Conservation (phyloP, 2,797 vertebrate genomes). For the Cyprinodon diabolis region DNA sequence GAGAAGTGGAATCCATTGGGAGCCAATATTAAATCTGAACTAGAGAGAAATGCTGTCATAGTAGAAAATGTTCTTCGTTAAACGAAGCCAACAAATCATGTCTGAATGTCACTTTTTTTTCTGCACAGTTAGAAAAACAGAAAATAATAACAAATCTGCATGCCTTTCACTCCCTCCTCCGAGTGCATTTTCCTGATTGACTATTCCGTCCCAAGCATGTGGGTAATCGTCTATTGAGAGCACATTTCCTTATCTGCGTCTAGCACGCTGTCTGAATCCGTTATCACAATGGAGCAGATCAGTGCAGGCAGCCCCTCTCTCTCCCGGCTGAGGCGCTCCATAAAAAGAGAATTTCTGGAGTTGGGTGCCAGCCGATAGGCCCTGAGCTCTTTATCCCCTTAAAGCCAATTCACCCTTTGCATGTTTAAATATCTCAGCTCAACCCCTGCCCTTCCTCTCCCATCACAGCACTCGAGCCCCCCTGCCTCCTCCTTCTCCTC, state of each 20-base stretch:
- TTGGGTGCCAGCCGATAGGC: slow-evolving; percentile 86
- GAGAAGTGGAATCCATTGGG: not conserved
- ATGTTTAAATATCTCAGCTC: slow-evolving; percentile 81
- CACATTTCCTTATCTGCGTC: slow-evolving; percentile 89
- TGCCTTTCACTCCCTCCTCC: slow-evolving; percentile 66
- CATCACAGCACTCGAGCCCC: slow-evolving; percentile 55
- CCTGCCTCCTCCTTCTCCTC: slow-evolving; percentile 4
- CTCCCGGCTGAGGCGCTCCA: slow-evolving; percentile 82
- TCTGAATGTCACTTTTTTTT: slow-evolving; percentile 51
- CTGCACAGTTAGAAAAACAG: slow-evolving; percentile 63
- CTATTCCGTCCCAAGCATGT: slow-evolving; percentile 80
- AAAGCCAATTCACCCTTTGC: slow-evolving; percentile 90
- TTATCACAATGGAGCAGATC: slow-evolving; percentile 92
- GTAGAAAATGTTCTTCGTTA: slow-evolving; percentile 50
- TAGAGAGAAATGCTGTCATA: slow-evolving; percentile 20
- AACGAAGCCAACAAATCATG: slow-evolving; percentile 39
- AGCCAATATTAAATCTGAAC: slow-evolving; percentile 14
- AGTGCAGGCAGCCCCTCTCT: slow-evolving; percentile 82
- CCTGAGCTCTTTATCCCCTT: slow-evolving; percentile 87
- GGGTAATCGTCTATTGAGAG: slow-evolving; percentile 84
- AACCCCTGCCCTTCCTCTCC: slow-evolving; percentile 77
- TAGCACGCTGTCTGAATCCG: slow-evolving; percentile 88
- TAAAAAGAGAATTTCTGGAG: slow-evolving; percentile 86
- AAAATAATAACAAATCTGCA: slow-evolving; percentile 72
- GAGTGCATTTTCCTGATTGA: slow-evolving; percentile 78